Evolutionary conservation across 2,113 vertebrate species (phyloP), one percentile per base, ranked within the genome.

Genomic region (Apistogramma diplotaenia): DNA sequence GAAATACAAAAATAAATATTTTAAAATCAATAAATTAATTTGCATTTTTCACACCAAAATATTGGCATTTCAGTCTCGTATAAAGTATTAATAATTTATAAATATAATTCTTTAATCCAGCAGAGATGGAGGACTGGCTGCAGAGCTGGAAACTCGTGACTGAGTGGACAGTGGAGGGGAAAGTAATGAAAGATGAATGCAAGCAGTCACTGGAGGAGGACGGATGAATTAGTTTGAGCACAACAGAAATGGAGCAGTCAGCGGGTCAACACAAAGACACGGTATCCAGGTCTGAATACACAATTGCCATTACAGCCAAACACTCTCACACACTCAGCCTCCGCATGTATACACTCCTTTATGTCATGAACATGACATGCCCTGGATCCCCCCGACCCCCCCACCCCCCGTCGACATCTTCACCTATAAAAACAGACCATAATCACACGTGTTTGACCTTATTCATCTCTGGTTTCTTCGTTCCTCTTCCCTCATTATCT

Each of bases 241-340:
- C 5, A 19, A 71, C 76, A 83, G 76, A 88, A 85, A 70, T 62
- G 65, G 73, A 85, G 61, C 71, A 9, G 65, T 89, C 85, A 91
- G 78, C 60, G 71, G 90, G 85, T 88, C 62, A 62, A 74, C 60
- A 76, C 61, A 77, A 53, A 79, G 60, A 70, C 61, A 35, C 51
- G 65, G 53, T 15, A 43, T 54, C 29, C 15, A 27, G 19, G 19
- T 46, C 35, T 80, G 62, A 84, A 80, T 18, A 65, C 65, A 81
- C 57, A 75, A 6, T 5, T 19, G 43, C 19, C 59, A 71, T 76
- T 78, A 74, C 31, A 65, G n/a, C 31, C 51, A 8, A 59, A 35
- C 33, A 35, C 33, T 35, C 33, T 35, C 75, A 58, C 74, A 61
- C 46, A 25, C 55, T 19, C 61, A 56, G 21, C 46, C 59, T 40